phyloP scores from a whole-genome alignment of 2,113 vertebrate species.

The Calypte anna region DNA sequence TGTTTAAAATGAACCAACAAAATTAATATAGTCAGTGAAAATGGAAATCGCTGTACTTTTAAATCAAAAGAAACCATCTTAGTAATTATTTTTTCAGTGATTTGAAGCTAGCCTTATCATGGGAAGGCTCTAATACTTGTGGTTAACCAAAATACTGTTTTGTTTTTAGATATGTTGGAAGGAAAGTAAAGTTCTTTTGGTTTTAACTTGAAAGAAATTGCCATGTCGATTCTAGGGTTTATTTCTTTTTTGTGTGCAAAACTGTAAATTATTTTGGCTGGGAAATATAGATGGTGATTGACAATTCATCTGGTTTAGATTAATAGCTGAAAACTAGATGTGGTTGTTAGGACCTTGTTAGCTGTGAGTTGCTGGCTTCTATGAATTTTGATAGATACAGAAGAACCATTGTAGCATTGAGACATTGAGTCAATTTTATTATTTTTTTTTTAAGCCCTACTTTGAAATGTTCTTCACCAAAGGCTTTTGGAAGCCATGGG shows the following conservation, averaged over 20 bases:
- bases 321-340: background rate
- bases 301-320: background rate
- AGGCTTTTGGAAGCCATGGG: background rate
- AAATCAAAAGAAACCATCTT: slow-evolving; percentile 46
- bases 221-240: background rate
- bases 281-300: background rate
- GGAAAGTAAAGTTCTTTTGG: slow-evolving; percentile 38
- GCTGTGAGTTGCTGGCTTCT: background rate
- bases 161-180: slow-evolving; percentile 52
- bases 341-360: background rate
- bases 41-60: slow-evolving; percentile 14
- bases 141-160: slow-evolving; percentile 66
- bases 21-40: slow-evolving; percentile 33
- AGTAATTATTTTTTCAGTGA: slow-evolving; percentile 60
- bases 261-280: slow-evolving; percentile 27
- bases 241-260: slow-evolving; percentile 1
- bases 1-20: slow-evolving; percentile 25
- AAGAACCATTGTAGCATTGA: background rate
- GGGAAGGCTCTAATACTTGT: slow-evolving; percentile 53
- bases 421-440: background rate
- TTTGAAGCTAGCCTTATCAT: slow-evolving; percentile 46
- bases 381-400: background rate
- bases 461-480: background rate
- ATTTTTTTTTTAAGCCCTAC: background rate
- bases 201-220: slow-evolving; percentile 28